Evolutionary conservation across 2,113 vertebrate species (phyloP).

Genomic region (Montifringilla adamsi): DNA sequence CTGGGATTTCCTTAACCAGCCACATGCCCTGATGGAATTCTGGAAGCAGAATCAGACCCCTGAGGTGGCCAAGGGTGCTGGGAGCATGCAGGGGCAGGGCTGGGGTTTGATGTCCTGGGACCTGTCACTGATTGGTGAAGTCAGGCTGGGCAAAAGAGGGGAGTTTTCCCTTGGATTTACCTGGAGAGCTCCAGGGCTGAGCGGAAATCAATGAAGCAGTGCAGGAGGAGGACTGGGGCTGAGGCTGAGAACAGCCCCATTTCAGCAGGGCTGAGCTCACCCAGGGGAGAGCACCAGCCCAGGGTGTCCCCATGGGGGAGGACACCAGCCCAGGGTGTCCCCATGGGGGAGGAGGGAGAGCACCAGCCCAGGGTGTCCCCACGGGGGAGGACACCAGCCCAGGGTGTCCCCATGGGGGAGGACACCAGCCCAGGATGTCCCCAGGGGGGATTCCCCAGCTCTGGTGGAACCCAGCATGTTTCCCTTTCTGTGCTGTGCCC

Average conservation of each 20-base stretch:
- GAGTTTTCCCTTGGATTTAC: background rate
- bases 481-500: background rate
- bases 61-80: background rate
- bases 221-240: background rate
- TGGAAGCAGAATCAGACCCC: background rate
- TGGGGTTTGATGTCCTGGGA: background rate
- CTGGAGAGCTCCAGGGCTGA: background rate
- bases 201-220: background rate
- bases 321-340: background rate
- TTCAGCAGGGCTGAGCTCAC: background rate
- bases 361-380: background rate
- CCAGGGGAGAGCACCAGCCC: background rate
- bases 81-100: background rate
- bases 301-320: fast-evolving
- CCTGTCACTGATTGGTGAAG: background rate
- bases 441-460: background rate
- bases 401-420: fast-evolving
- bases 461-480: background rate
- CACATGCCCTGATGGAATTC: fast-evolving
- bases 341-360: fast-evolving
- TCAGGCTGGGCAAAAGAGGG: background rate
- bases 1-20: background rate
- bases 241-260: background rate
- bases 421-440: background rate
- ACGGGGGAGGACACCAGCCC: fast-evolving